Evolutionary conservation across 2,113 vertebrate species (phyloP).

Genomic region (Columba livia): DNA sequence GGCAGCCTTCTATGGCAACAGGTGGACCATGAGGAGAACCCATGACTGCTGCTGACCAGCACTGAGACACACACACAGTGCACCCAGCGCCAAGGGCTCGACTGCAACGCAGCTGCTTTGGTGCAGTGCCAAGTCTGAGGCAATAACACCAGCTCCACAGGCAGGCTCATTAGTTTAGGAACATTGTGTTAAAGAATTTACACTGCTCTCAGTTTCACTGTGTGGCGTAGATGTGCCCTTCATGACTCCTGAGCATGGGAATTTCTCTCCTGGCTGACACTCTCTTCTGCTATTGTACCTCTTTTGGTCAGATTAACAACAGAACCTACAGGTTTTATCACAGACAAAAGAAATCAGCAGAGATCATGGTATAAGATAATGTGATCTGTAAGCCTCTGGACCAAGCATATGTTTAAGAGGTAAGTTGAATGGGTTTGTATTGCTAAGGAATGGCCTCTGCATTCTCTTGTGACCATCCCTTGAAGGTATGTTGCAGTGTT

Average conservation of each 20-base stretch:
- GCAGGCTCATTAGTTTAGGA: background rate
- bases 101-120: background rate
- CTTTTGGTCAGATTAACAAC: background rate
- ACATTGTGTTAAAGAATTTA: background rate
- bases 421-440: background rate
- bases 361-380: background rate
- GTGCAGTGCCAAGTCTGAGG: background rate
- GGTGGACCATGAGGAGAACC: background rate
- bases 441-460: background rate
- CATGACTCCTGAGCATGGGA: accelerated
- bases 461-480: background rate
- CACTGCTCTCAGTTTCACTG: background rate
- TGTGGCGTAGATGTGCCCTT: background rate
- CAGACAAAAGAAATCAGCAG: background rate
- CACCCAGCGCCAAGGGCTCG: background rate
- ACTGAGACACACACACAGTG: background rate
- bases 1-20: background rate
- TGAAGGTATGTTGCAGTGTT: background rate
- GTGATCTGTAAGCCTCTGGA: background rate
- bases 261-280: background rate
- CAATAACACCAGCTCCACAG: background rate
- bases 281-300: background rate
- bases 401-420: background rate
- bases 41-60: background rate
- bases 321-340: background rate